These are phyloP conservation scores for Peromyscus melanophrys DNA, from an alignment of 2,797 vertebrate genomes.

Conservation along the genomic window DNA sequence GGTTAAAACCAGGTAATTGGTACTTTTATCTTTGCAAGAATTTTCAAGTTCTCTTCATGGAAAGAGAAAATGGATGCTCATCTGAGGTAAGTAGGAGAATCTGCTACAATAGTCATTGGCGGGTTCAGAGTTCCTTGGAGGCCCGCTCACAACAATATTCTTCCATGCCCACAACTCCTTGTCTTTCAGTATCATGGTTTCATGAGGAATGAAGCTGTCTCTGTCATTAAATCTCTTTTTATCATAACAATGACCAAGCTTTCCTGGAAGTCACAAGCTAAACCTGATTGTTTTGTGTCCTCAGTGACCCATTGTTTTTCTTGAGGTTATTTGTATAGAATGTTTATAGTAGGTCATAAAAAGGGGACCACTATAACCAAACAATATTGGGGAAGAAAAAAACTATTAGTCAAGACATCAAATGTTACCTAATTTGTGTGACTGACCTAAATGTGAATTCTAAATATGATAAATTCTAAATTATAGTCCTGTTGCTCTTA, in stretches of 20 bases:
- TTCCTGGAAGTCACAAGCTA: conserved; percentile 5
- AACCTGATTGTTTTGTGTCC: neutral
- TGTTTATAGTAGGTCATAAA: neutral
- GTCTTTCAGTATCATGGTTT: neutral
- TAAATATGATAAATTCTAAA: neutral
- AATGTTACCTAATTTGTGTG: neutral
- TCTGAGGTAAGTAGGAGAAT: neutral
- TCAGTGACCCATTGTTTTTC: neutral
- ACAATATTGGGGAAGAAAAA: neutral
- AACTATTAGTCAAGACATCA: neutral
- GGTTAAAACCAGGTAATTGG: neutral
- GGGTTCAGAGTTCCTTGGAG: neutral
- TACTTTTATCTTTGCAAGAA: neutral
- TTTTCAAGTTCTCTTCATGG: neutral
- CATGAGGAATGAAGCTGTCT: neutral
- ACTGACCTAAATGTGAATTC: neutral
- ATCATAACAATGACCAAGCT: neutral
- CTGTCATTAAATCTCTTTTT: neutral
- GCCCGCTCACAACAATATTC: fast-evolving
- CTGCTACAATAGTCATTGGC: neutral
- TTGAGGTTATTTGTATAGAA: neutral
- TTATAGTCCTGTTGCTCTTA: neutral
- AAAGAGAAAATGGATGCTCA: neutral
- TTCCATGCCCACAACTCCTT: neutral
- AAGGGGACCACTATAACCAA: neutral